Base-by-base conservation (phyloP, 2,797 vertebrate species). In the Hydrophis major region DNA sequence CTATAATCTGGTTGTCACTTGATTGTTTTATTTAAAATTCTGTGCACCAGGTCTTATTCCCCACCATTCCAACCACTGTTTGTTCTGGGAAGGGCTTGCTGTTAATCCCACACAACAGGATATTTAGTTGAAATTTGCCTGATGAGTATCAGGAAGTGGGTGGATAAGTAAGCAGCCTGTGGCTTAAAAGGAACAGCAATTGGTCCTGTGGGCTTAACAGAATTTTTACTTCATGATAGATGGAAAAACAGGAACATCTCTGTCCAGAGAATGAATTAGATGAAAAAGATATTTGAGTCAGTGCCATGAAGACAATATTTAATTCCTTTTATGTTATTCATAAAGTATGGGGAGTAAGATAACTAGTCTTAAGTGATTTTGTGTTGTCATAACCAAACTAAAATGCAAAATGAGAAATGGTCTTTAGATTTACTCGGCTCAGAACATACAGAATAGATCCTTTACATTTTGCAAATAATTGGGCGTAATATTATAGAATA, bases 191-290 rank as follows among this genome's bases (percentile, higher is more conserved):
- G 25, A 0, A 0, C 2, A 86, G 86, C 63, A 94, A 63, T 83
- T 78, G 90, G 69, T 37, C 63, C 91, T 60, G 63, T 47, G 47
- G 90, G 61, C 27, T 93, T 94, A 93, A 47, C 87, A 90, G 78
- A 53, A 95, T 95, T 96, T 94, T 92, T 66, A 89, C 61, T 63
- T 95, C 89, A 63, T 95, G 93, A 96, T 93, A 95, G 92, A 91
- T 32, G 47, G n/a, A n/a, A 2, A 56, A 91, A 92, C 28, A 88
- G 37, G 32, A 56, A 59, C 0, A 0, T 93, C 92, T 92, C 94
- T 95, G 93, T 90, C 92, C 93, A 89, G 53, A 53, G 92, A 93
- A 11, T 88, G 93, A 88, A 20, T 0, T 53, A 6, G 61, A 6
- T 90, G 47, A 91, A 94, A 89, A 94, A 74, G 14, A 13, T 13